Evolutionary conservation across 2,113 vertebrate species (phyloP).

Genomic region (Arvicanthis niloticus): DNA sequence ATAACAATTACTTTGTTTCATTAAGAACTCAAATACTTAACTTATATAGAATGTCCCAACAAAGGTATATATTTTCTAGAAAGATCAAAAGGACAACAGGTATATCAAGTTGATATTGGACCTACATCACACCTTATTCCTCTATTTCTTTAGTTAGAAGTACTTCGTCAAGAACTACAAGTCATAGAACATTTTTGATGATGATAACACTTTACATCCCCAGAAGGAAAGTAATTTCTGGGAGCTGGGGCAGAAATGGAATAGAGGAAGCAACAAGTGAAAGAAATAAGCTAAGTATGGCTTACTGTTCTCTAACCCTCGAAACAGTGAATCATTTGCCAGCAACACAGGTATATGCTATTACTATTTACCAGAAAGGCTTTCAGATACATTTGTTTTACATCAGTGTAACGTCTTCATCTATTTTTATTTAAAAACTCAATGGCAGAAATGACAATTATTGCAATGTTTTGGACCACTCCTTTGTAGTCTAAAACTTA

Average conservation of each 20-base stretch:
- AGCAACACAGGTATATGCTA: not conserved
- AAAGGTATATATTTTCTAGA: constrained; percentile 6
- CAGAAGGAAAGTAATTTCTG: constrained; percentile 20
- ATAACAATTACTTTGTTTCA: not conserved
- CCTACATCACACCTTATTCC: constrained; percentile 6
- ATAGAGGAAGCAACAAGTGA: not conserved
- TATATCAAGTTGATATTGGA: not conserved
- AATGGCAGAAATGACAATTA: constrained; percentile 43
- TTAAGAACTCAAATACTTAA: constrained; percentile 56
- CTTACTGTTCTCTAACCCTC: not conserved
- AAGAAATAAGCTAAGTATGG: constrained; percentile 10
- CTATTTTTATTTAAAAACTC: constrained; percentile 53
- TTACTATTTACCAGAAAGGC: not conserved
- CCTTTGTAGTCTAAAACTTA: constrained; percentile 45
- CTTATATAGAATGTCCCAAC: not conserved
- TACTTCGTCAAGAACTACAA: not conserved
- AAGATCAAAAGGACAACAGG: constrained; percentile 27
- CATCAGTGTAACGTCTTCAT: constrained; percentile 42
- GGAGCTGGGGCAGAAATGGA: constrained; percentile 3
- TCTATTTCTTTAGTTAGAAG: constrained; percentile 19
- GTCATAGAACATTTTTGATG: not conserved
- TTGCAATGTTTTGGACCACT: constrained; percentile 2
- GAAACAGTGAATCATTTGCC: not conserved
- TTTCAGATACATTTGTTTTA: constrained; percentile 28
- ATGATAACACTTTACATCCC: not conserved